Conservation (phyloP, 2,888 invertebrate genomes). For the Drosophila stalkeri region DNA sequence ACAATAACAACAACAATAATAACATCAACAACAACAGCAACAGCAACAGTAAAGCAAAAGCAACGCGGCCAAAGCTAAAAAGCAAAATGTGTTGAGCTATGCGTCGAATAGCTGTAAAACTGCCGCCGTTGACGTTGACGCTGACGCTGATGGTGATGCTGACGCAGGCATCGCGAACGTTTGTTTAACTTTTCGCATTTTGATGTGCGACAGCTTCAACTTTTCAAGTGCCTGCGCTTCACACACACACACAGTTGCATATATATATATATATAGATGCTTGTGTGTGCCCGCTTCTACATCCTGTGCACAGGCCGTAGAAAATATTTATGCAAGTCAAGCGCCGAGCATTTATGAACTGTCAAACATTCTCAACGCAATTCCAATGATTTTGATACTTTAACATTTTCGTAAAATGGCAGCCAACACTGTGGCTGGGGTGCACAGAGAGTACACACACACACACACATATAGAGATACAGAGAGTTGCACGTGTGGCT, state of each 20-base stretch:
- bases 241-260: constrained; percentile 16
- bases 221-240: constrained; percentile 67
- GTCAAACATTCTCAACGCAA: constrained; percentile 83
- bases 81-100: constrained; percentile 73
- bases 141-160: neutral
- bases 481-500: constrained; percentile 39
- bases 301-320: constrained; percentile 51
- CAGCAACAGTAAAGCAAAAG: constrained; percentile 26
- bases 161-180: constrained; percentile 49
- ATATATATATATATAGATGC: neutral
- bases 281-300: neutral
- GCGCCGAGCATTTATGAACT: constrained; percentile 82
- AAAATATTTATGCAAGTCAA: constrained; percentile 83
- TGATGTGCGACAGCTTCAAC: constrained; percentile 68
- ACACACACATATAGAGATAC: constrained; percentile 17
- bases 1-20: constrained; percentile 33
- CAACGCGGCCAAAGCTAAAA: constrained; percentile 29
- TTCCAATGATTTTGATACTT: constrained; percentile 83
- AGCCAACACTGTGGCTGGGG: constrained; percentile 57
- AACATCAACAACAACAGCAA: constrained; percentile 25
- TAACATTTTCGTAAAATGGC: constrained; percentile 82
- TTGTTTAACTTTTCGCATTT: constrained; percentile 82
- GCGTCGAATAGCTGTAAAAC: constrained; percentile 56
- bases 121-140: neutral
- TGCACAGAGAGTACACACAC: neutral